Evolutionary conservation across 2,888 invertebrate species (phyloP).

Genomic region (Acronicta psi): DNA sequence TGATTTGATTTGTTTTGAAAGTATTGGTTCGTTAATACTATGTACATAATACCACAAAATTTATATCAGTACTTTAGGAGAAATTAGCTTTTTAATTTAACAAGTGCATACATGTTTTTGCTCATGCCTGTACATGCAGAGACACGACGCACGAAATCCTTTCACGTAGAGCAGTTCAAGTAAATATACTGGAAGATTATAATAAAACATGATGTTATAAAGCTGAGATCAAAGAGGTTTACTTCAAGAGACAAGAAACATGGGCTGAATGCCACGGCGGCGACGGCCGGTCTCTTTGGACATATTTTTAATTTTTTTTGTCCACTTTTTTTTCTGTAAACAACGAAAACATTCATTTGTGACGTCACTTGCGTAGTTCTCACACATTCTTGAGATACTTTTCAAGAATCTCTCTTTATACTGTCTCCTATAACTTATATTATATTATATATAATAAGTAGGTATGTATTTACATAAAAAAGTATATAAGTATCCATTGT

Average conservation of each 20-base stretch:
- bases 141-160: conserved; percentile 23
- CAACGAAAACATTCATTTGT: conserved; percentile 39
- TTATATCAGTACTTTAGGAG: too few species aligned
- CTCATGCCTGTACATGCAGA: too few species aligned
- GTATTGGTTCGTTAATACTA: too few species aligned
- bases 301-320: conserved; percentile 36
- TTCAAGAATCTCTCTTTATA: conserved; percentile 8
- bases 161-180: conserved; percentile 35
- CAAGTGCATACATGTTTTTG: too few species aligned
- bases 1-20: too few species aligned
- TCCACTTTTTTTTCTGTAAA: conserved; percentile 30
- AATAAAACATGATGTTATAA: conserved; percentile 45
- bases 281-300: conserved; percentile 29
- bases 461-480: too few species aligned
- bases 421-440: conserved; percentile 9
- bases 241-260: conserved; percentile 22
- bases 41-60: too few species aligned
- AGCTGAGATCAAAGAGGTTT: conserved; percentile 31
- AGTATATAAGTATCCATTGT: too few species aligned
- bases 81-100: too few species aligned
- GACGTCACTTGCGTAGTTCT: not conserved
- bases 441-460: too few species aligned
- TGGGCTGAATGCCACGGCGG: conserved; percentile 18
- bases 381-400: conserved; percentile 3
- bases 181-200: conserved; percentile 39